Evolutionary conservation across 2,888 invertebrate species (phyloP).

Genomic region (Cyclophora albipunctata): DNA sequence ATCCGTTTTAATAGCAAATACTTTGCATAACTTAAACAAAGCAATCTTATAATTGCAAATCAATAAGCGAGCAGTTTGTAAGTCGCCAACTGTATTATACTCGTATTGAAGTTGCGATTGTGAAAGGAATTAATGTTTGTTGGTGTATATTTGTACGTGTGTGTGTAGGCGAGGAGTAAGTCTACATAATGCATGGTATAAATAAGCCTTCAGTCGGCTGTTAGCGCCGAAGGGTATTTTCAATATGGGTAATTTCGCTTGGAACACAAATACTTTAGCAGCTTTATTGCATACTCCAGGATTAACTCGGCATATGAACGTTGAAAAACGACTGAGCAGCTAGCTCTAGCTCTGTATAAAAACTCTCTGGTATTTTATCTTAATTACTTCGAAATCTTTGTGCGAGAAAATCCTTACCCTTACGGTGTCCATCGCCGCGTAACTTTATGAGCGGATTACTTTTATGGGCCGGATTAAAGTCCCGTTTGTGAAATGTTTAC

Average conservation of each 20-base stretch:
- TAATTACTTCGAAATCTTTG: constrained; percentile 74
- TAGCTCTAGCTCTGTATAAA: constrained; percentile 54
- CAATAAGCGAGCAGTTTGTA: constrained; percentile 43
- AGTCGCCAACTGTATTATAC: constrained; percentile 40
- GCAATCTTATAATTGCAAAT: constrained; percentile 52
- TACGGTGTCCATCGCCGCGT: constrained; percentile 72
- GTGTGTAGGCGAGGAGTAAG: constrained; percentile 28
- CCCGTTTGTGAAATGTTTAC: constrained; percentile 71
- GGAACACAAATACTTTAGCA: constrained; percentile 70
- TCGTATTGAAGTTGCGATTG: constrained; percentile 40
- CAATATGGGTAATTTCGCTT: constrained; percentile 73
- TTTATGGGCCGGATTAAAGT: constrained; percentile 71
- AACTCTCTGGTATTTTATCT: constrained; percentile 69
- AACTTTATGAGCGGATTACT: constrained; percentile 74
- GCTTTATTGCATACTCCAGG: constrained; percentile 71
- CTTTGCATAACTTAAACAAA: constrained; percentile 46
- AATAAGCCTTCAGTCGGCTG: constrained; percentile 65
- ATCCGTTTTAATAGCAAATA: constrained; percentile 43
- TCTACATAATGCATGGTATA: constrained; percentile 52
- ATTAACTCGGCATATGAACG: constrained; percentile 70
- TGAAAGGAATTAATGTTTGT: constrained; percentile 36
- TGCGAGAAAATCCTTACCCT: constrained; percentile 69
- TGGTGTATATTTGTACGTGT: constrained; percentile 38
- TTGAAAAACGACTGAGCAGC: constrained; percentile 60
- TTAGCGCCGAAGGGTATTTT: constrained; percentile 71